phyloP scores from a whole-genome alignment of 92 coral and sea anemone genomes.

The Actinostola sp. region DNA sequence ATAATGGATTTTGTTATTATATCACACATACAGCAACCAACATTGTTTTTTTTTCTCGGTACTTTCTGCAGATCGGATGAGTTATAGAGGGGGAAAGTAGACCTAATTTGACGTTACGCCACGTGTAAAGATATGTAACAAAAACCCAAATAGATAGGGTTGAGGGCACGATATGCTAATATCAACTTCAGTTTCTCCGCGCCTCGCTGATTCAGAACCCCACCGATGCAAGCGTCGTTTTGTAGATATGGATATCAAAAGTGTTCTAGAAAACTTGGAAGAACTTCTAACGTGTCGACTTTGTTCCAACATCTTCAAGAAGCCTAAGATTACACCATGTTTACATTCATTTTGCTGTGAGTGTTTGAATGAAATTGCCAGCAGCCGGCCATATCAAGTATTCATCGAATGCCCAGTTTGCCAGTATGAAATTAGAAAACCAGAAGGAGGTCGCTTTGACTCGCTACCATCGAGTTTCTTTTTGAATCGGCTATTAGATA shows the following conservation, averaged over 20 bases:
- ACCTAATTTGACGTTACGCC: not conserved
- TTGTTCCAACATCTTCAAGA: slow-evolving; percentile 77
- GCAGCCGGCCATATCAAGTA: slow-evolving; percentile 83
- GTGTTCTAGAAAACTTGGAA: slow-evolving; percentile 72
- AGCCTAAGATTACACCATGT: slow-evolving; percentile 90
- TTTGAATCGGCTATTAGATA: slow-evolving; percentile 72
- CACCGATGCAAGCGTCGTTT: slow-evolving; percentile 11
- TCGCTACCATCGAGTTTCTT: slow-evolving; percentile 76
- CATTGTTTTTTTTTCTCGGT: no score
- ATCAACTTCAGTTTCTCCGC: slow-evolving; percentile 1
- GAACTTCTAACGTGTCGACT: slow-evolving; percentile 69
- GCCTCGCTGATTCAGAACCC: slow-evolving; percentile 28
- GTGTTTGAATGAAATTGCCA: slow-evolving; percentile 76
- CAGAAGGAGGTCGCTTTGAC: slow-evolving; percentile 78
- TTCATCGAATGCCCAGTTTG: slow-evolving; percentile 79
- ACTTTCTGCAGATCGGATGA: no score
- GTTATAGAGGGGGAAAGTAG: not conserved
- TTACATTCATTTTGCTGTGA: slow-evolving; percentile 88
- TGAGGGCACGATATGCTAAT: slow-evolving; percentile 26
- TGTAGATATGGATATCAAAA: slow-evolving; percentile 67
- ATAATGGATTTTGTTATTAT: not conserved
- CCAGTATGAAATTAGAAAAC: slow-evolving; percentile 77
- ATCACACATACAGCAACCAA: not conserved
- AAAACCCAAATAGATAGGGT: slow-evolving; percentile 12
- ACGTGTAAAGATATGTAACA: slow-evolving; percentile 45